Percentiles rank a stretch among this genome's conserved stretches.
Evolutionary conservation across 2,113 vertebrate species (phyloP).

Genomic region (Gambusia holbrooki): DNA sequence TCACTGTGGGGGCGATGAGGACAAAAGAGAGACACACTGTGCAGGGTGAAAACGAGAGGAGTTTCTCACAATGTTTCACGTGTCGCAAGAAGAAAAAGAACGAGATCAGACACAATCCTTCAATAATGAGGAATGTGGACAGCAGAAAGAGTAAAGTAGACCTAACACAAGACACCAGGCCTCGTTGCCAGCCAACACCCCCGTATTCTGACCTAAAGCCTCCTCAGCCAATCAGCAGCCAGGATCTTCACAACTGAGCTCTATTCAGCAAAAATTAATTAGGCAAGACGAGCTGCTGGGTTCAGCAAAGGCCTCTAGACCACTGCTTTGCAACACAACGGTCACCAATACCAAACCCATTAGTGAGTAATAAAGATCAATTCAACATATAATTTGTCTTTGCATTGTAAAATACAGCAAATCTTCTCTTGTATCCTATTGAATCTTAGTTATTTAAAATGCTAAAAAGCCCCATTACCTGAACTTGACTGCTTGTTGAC

Average conservation of each 20-base stretch:
- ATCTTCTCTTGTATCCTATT: too few relatives aligned
- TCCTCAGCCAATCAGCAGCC: slow-evolving; percentile 24
- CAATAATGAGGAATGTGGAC: not conserved
- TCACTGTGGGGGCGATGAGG: slow-evolving; percentile 31
- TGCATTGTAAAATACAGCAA: not conserved
- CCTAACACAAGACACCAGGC: slow-evolving; percentile 8
- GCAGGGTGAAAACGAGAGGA: slow-evolving; percentile 4
- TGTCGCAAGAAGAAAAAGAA: not conserved
- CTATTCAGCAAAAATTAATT: slow-evolving; percentile 20
- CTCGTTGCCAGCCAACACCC: slow-evolving; percentile 27
- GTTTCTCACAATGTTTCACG: not conserved
- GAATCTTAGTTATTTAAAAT: fast-evolving
- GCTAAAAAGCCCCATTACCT: not conserved
- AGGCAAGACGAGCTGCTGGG: not conserved
- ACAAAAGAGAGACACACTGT: slow-evolving; percentile 44
- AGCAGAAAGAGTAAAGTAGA: not conserved
- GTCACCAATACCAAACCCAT: not conserved
- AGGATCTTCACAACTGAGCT: slow-evolving; percentile 21
- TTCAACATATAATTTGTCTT: not conserved
- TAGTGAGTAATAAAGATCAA: not conserved
- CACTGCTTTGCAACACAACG: not conserved
- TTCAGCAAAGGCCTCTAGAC: slow-evolving; percentile 3
- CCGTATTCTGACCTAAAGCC: slow-evolving; percentile 18
- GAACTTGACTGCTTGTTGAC: not conserved
- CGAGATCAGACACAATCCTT: not conserved